phyloP scores from a whole-genome alignment of 37 sponge, comb jelly and placozoan species.

The Lycopodina hypogea region DNA sequence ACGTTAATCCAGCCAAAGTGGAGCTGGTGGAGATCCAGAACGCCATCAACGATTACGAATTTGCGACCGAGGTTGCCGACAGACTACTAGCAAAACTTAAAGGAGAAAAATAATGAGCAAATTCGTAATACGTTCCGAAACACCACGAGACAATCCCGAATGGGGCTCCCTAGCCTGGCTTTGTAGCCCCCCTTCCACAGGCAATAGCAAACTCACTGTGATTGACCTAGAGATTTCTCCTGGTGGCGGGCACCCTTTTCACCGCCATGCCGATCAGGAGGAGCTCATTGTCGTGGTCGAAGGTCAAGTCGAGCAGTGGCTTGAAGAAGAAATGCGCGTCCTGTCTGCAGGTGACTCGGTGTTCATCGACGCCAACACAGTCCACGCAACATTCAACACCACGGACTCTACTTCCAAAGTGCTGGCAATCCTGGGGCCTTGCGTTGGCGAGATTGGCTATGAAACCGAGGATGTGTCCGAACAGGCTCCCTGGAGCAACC shows the following conservation, averaged over 20 bases:
- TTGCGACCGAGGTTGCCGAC: too few relatives aligned
- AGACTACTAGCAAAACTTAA: too few relatives aligned
- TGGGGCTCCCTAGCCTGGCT: background rate
- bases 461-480: background rate
- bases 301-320: background rate
- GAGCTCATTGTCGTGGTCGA: background rate
- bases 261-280: background rate
- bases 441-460: background rate
- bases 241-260: background rate
- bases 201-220: background rate
- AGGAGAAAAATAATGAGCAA: background rate
- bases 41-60: background rate
- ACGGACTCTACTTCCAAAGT: background rate
- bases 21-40: background rate
- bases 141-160: background rate
- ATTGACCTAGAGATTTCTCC: background rate
- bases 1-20: background rate
- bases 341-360: background rate
- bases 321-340: background rate
- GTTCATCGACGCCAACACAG: background rate
- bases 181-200: background rate
- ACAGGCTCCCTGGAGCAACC: background rate
- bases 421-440: background rate
- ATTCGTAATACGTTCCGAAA: background rate
- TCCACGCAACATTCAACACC: background rate